These are phyloP conservation scores for Caenorhabditis sp. DNA, from an alignment of 2,888 invertebrate genomes.

Conservation along the genomic window DNA sequence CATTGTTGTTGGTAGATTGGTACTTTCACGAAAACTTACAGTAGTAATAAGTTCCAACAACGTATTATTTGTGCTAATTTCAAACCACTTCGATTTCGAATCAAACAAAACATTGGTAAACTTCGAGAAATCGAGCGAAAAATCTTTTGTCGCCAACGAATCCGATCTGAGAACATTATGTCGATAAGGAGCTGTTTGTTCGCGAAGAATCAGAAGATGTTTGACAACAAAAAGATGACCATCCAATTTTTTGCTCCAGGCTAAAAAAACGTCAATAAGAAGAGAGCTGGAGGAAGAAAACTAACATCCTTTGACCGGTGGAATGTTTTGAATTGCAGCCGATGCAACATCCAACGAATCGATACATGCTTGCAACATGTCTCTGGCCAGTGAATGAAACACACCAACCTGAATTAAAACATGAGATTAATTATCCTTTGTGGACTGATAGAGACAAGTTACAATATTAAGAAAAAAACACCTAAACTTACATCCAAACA, in stretches of 20 bases:
- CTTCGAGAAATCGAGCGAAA: conserved; percentile 89
- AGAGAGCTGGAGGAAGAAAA: not conserved
- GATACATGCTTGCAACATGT: conserved; percentile 90
- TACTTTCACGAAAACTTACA: too few species aligned
- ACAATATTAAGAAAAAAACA: not conserved
- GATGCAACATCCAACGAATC: conserved; percentile 86
- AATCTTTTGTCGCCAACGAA: conserved; percentile 84
- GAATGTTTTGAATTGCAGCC: conserved; percentile 78
- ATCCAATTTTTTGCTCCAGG: conserved; percentile 77
- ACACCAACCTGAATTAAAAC: conserved; percentile 79
- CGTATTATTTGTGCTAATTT: conserved; percentile 86
- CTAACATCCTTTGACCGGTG: conserved; percentile 28
- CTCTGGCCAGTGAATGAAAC: conserved; percentile 95
- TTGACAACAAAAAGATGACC: conserved; percentile 96
- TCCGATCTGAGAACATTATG: conserved; percentile 72
- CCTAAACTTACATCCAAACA: conserved; percentile 80
- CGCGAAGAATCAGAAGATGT: conserved; percentile 91
- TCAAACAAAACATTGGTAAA: conserved; percentile 76
- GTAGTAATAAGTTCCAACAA: conserved; percentile 83
- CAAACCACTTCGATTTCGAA: conserved; percentile 79
- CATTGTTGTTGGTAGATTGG: too few species aligned
- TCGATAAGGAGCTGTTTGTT: conserved; percentile 89
- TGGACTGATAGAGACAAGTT: not conserved
- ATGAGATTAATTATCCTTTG: not conserved
- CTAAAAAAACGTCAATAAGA: conserved; percentile 63